Evolutionary conservation across 2,888 invertebrate genomes (phyloP).

Genomic region (Crocallis elinguaria): DNA sequence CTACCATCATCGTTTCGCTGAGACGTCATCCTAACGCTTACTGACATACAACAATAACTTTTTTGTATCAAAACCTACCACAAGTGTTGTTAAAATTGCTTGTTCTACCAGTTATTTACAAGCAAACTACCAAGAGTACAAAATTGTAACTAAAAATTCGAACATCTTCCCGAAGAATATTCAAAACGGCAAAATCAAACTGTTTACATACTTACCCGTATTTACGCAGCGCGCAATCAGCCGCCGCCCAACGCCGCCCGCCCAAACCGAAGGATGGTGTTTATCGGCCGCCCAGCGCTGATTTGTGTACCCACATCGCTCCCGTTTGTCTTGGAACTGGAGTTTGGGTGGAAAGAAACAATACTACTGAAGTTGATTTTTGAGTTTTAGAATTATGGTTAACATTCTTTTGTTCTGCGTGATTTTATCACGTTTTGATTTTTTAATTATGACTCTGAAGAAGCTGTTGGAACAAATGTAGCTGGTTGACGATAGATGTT

Average conservation of each 20-base stretch:
- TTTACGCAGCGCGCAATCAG: slow-evolving; percentile 42
- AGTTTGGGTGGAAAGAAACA: slow-evolving; percentile 23
- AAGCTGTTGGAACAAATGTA: too few species aligned
- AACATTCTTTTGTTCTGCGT: not conserved
- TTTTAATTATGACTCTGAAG: not conserved
- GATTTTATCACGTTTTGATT: not conserved
- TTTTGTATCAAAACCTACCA: too few species aligned
- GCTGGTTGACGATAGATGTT: too few species aligned
- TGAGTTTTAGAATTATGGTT: not conserved
- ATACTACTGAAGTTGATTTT: slow-evolving; percentile 1
- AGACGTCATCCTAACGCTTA: too few species aligned
- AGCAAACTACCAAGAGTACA: too few species aligned
- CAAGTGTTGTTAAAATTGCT: too few species aligned
- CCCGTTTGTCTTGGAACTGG: slow-evolving; percentile 46
- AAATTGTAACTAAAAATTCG: too few species aligned
- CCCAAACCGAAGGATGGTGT: slow-evolving; percentile 35
- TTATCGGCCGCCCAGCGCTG: slow-evolving; percentile 48
- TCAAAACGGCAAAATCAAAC: slow-evolving; percentile 22
- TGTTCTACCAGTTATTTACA: too few species aligned
- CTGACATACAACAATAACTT: too few species aligned
- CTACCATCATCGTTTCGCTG: too few species aligned
- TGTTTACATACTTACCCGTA: slow-evolving; percentile 35
- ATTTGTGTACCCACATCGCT: slow-evolving; percentile 45
- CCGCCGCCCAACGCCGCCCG: slow-evolving; percentile 18
- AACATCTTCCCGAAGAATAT: slow-evolving; percentile 20